Conservation (phyloP, 53 echinoderm and acorn worm species). For the Stichopus horrens region DNA sequence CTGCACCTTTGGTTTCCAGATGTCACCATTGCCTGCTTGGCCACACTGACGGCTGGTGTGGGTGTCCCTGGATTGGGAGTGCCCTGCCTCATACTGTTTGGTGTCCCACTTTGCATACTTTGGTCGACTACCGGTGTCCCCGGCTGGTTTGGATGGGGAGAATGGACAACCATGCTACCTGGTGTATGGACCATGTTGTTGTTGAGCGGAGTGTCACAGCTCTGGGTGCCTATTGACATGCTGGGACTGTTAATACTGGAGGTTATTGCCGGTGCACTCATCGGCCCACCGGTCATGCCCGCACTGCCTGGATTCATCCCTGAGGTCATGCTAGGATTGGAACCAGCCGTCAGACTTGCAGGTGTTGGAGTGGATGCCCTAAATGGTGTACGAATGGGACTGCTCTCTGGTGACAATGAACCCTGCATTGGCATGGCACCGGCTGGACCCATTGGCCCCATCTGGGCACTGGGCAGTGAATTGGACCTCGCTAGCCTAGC, state of each 20-base stretch:
- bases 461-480: slow-evolving; percentile 56
- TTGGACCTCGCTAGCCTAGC: slow-evolving; percentile 38
- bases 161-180: slow-evolving; percentile 65
- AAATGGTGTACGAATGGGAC: slow-evolving; percentile 53
- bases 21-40: slow-evolving; percentile 38
- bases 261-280: slow-evolving; percentile 40
- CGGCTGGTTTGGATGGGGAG: slow-evolving; percentile 79
- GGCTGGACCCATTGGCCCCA: slow-evolving; percentile 59
- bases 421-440: slow-evolving; percentile 60
- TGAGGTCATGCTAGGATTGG: slow-evolving; percentile 54
- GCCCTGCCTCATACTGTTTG: slow-evolving; percentile 24
- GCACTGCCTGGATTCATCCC: slow-evolving; percentile 57
- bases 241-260: slow-evolving; percentile 46
- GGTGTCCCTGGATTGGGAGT: slow-evolving; percentile 42
- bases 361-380: slow-evolving; percentile 61
- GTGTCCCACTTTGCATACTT: slow-evolving; percentile 14
- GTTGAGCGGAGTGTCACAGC: slow-evolving; percentile 51
- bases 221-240: slow-evolving; percentile 19
- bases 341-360: slow-evolving; percentile 39
- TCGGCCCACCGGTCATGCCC: slow-evolving; percentile 23
- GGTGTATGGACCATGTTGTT: slow-evolving; percentile 59
- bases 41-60: slow-evolving; percentile 36
- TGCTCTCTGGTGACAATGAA: slow-evolving; percentile 55
- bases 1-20: slow-evolving; percentile 36
- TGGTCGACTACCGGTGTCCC: slow-evolving; percentile 77